Evolutionary conservation across 2,113 vertebrate genomes (phyloP), one percentile per base, ranked within the genome.

Genomic region (Onychorhynchus coronatus): DNA sequence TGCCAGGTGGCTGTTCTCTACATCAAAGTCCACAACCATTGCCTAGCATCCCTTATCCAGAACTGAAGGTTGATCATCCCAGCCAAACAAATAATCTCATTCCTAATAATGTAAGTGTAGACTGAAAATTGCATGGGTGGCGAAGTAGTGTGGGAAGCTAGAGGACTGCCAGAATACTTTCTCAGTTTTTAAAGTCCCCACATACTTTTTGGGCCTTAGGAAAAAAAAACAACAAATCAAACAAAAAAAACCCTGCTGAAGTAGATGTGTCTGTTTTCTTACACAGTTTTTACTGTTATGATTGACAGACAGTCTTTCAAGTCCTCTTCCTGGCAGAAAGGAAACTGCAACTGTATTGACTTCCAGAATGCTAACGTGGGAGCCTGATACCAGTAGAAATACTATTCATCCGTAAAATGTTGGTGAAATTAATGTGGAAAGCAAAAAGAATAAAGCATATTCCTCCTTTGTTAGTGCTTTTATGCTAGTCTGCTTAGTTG

Each of bases 31-130:
- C 88, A 52, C 93, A 95, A 23, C 91, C 92, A 42, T 39, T 96
- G 84, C 95, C 98, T 95, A 95, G 46, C 33, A 12, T 98, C 74
- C 85, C 97, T 91, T 94, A 88, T 90, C 80, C 95, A 97, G 98
- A 98, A 96, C 83, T 96, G 95, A 98, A 97, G 92, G 82, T 91
- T 88, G 98, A 98, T 83, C 94, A 95, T 94, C 96, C 96, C 89
- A 97, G 97, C 94, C 98, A 97, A 95, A 94, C 95, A 91, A 96
- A 91, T 95, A 97, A 96, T 88, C 96, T 96, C 91, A 35, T 95
- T 95, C 96, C 97, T 73, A 97, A 97, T 95, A 98, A 97, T 0
- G 98, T 98, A 98, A 98, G 98, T 97, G 73, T 72, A 91, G 88
- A 83, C 42, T 71, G 47, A 79, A 82, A 88, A 91, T 87, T 35